phyloP scores from a whole-genome alignment of 2,797 vertebrate species.

The Helarctos malayanus region DNA sequence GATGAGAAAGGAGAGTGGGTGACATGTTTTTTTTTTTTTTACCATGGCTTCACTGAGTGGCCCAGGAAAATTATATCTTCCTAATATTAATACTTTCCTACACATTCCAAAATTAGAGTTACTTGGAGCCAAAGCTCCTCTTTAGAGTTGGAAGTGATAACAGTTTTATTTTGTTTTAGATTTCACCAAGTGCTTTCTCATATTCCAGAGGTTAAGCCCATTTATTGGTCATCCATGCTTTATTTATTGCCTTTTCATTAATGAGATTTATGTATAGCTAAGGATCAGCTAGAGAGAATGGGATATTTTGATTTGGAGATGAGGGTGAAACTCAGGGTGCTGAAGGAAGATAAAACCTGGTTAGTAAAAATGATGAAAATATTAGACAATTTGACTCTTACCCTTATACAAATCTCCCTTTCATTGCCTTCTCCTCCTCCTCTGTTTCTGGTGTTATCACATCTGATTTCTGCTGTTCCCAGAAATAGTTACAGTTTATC shows the following conservation, averaged over 20 bases:
- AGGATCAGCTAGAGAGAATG: background rate
- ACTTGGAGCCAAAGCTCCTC: background rate
- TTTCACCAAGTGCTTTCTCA: background rate
- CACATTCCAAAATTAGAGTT: background rate
- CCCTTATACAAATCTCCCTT: background rate
- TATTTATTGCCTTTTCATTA: background rate
- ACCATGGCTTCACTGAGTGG: background rate
- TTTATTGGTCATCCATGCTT: background rate
- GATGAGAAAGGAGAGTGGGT: background rate
- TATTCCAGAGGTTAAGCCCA: background rate
- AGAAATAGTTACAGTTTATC: background rate
- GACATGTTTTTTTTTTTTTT: background rate
- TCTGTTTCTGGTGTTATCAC: background rate
- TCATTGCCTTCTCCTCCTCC: background rate
- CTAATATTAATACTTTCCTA: background rate
- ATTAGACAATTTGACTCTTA: background rate
- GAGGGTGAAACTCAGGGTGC: background rate
- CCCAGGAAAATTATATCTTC: background rate
- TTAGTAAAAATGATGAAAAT: background rate
- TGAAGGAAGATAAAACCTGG: background rate
- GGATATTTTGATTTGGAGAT: background rate
- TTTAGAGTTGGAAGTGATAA: background rate
- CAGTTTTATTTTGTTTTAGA: background rate
- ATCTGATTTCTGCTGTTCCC: background rate
- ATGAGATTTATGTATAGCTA: background rate